These are phyloP conservation scores for Threskiornis aethiopicus DNA, from an alignment of 2,797 vertebrate genomes.

Conservation along the genomic window DNA sequence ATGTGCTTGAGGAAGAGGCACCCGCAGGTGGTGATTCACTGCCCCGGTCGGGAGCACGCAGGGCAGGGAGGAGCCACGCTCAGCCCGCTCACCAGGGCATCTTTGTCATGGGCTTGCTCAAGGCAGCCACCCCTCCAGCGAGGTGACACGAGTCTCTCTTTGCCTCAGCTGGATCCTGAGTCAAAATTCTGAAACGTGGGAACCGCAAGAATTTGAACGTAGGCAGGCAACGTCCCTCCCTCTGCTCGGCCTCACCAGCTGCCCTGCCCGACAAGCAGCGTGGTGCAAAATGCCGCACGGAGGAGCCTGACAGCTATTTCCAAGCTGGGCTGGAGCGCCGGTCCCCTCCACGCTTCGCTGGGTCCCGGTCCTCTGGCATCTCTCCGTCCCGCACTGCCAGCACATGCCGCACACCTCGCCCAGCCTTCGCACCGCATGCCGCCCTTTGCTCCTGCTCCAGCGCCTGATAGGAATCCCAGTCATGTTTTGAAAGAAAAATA, in stretches of 20 bases:
- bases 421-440: accelerated
- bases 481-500: not conserved
- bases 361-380: not conserved
- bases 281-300: accelerated
- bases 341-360: accelerated
- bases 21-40: not conserved
- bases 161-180: not conserved
- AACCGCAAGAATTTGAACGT: not conserved
- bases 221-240: not conserved
- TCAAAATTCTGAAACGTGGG: not conserved
- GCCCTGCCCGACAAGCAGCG: not conserved
- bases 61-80: not conserved
- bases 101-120: not conserved
- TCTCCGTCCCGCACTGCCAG: not conserved
- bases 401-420: accelerated
- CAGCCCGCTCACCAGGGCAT: not conserved
- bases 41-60: accelerated
- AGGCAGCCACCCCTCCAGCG: not conserved
- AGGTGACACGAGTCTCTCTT: not conserved
- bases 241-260: not conserved
- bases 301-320: not conserved
- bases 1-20: not conserved
- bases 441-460: not conserved
- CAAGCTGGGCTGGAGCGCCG: not conserved
- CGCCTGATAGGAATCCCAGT: not conserved